Evolutionary conservation across 2,113 vertebrate genomes (phyloP), one percentile per base, ranked within the genome.

Genomic region (Petrocephalus microphthalmus): DNA sequence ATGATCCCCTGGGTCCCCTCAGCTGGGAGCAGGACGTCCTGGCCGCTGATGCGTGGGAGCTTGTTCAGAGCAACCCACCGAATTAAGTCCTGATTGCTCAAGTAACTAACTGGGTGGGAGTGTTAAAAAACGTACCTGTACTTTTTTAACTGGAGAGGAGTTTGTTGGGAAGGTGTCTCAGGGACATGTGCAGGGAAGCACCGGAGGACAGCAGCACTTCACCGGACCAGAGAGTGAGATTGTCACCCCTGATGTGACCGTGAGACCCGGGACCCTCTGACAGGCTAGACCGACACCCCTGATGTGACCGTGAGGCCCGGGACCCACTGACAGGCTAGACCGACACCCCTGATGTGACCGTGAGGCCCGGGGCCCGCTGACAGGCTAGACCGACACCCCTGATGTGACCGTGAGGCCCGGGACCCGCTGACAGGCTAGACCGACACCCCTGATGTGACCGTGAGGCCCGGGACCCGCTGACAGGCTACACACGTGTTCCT

Each of bases 31-130:
- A 92, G 57, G 90, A 84, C 85, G 93, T 94, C 94, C 89, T 91
- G 94, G 90, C 93, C 94, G 92, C 57, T 25, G 17, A 84, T 85
- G 84, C 29, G 29, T 52, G 47, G 82, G 20, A 7, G 22, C n/a
- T 0, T 51, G 64, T 81, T 87, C 37, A 93, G 90, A 92, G 88
- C 90, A 93, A 92, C 92, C 91, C 83, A 90, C 92, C 91, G 92
- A 90, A 90, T 92, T 88, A 93, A 91, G 87, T 82, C 91, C 92
- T 94, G 94, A 94, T 93, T 94, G 94, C 94, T 94, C 93, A 6
- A 86, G 60, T 89, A 90, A 90, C 89, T 91, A 89, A 91, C 15
- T 56, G 56, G 19, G 20, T 57, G 56, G 42, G 60, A 84, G 47
- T 49, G 45, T 22, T 47, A 49, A 83, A 49, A 45, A 22, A 49